These are phyloP conservation scores for Scalopus aquaticus DNA, from an alignment of 2,113 vertebrate genomes.

Conservation along the genomic window DNA sequence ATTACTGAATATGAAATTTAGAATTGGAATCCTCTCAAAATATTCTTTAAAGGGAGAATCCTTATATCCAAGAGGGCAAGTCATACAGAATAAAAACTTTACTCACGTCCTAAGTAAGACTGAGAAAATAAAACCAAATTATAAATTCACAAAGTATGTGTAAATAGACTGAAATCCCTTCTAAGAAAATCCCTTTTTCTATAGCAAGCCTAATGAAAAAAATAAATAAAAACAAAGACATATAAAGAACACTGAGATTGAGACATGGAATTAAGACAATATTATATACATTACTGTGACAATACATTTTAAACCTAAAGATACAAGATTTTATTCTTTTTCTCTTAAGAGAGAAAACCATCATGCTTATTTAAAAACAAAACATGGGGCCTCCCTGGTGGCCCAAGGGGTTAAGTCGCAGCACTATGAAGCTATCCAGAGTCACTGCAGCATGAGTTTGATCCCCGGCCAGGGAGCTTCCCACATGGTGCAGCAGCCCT, in stretches of 20 bases:
- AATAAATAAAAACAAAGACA: slow-evolving; percentile 9
- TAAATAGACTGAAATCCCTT: not conserved
- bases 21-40: slow-evolving; percentile 17
- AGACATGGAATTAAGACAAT: slow-evolving; percentile 9
- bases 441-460: no score
- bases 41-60: slow-evolving; percentile 18
- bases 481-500: no score
- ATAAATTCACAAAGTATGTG: not conserved
- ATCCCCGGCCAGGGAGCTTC: no score
- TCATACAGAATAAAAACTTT: not conserved
- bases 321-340: not conserved
- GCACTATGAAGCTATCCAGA: no score
- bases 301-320: not conserved
- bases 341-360: not conserved
- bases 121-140: slow-evolving; percentile 23
- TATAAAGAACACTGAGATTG: not conserved
- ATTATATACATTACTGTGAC: not conserved
- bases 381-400: no score
- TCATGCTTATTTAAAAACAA: not conserved
- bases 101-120: not conserved
- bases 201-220: not conserved
- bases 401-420: no score
- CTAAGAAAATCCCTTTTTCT: not conserved
- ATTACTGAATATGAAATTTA: slow-evolving; percentile 16
- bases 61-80: not conserved